Percentiles rank a stretch among this genome's conserved stretches.
These are phyloP conservation scores for Rhagologus leucostigma DNA, from an alignment of 2,113 vertebrate genomes.

Conservation along the genomic window DNA sequence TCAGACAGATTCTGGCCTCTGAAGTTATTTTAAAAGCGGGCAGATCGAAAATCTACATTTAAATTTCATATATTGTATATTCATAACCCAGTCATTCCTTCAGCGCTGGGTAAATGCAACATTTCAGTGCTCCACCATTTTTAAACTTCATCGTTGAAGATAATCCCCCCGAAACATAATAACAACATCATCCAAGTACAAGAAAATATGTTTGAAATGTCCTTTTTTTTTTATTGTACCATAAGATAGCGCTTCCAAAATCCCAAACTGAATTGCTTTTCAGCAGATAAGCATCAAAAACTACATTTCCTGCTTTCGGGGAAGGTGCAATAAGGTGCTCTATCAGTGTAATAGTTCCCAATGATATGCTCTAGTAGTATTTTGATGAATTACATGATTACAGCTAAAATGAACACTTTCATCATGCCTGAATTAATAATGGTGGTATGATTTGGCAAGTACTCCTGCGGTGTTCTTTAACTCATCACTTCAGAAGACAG, in stretches of 20 bases:
- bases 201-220: conserved; percentile 54
- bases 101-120: neutral
- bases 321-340: conserved; percentile 75
- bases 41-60: neutral
- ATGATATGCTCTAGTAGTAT: conserved; percentile 82
- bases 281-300: conserved; percentile 69
- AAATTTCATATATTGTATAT: neutral
- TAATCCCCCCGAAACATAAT: conserved; percentile 49
- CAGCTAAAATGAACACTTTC: conserved; percentile 91
- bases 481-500: conserved; percentile 81
- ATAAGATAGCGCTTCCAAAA: conserved; percentile 33
- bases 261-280: conserved; percentile 66
- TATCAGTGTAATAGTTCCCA: conserved; percentile 80
- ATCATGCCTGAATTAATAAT: conserved; percentile 83
- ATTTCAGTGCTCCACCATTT: neutral
- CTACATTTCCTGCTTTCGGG: conserved; percentile 67
- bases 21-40: neutral
- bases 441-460: conserved; percentile 77
- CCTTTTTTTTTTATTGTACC: conserved; percentile 48
- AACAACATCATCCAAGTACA: conserved; percentile 2
- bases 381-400: conserved; percentile 96
- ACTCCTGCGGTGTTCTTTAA: conserved; percentile 73
- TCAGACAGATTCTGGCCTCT: neutral
- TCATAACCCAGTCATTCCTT: neutral
- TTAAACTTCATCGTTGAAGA: conserved; percentile 23